Percentiles rank a stretch among this genome's conserved stretches.
Conservation (phyloP, 1,140 invertebrate genomes). For the Drosophila tsacasi region DNA sequence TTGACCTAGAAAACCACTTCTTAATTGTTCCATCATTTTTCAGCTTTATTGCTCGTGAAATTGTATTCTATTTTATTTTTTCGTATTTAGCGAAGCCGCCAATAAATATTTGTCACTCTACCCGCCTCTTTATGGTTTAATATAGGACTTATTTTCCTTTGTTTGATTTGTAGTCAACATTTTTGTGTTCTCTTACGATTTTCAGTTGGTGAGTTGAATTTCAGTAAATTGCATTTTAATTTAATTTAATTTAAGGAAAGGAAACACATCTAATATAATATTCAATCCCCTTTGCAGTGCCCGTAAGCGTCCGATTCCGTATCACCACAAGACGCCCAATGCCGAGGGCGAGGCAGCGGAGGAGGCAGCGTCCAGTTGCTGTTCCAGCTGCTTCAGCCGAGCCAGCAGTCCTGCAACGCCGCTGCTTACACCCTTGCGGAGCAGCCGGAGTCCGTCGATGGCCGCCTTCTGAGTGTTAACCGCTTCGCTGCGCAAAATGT, state of each 20-base stretch:
- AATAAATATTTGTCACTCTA: slow-evolving; percentile 64
- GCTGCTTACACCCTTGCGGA: slow-evolving; percentile 55
- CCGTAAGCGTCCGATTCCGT: slow-evolving; percentile 95
- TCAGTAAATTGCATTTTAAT: not conserved
- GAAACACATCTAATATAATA: not conserved
- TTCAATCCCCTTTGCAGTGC: slow-evolving; percentile 88
- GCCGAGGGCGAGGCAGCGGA: slow-evolving; percentile 73
- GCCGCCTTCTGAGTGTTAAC: slow-evolving; percentile 77
- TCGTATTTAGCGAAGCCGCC: slow-evolving; percentile 36
- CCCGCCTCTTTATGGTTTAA: slow-evolving; percentile 27
- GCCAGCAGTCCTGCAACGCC: slow-evolving; percentile 74
- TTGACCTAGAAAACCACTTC: slow-evolving; percentile 10
- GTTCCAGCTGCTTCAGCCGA: slow-evolving; percentile 87
- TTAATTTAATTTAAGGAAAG: not conserved
- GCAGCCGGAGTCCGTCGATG: slow-evolving; percentile 76
- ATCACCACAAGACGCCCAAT: slow-evolving; percentile 92
- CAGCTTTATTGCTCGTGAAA: slow-evolving; percentile 24
- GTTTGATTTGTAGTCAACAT: slow-evolving; percentile 50
- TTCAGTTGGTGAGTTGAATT: slow-evolving; percentile 67
- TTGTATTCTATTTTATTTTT: slow-evolving; percentile 24
- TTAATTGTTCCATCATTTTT: slow-evolving; percentile 9
- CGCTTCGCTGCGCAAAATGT: slow-evolving; percentile 71
- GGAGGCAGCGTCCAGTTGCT: slow-evolving; percentile 88
- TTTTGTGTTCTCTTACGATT: slow-evolving; percentile 63
- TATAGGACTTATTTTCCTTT: slow-evolving; percentile 24